These are phyloP conservation scores for Amblyopsis hoosieri DNA, from an alignment of 2,797 vertebrate genomes.

Conservation along the genomic window DNA sequence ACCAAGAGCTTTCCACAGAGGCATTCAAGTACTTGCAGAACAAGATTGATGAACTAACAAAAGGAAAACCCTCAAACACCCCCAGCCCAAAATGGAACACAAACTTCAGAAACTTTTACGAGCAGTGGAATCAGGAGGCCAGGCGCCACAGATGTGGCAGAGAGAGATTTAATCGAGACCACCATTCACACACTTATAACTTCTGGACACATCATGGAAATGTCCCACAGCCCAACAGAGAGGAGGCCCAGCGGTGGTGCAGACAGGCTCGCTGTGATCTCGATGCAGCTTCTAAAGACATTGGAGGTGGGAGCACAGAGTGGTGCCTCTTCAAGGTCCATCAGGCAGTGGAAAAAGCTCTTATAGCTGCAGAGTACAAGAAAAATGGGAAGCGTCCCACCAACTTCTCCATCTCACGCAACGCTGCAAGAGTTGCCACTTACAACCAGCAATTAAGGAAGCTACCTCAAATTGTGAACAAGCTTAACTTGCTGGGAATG, in stretches of 20 bases:
- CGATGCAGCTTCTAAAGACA: conserved; percentile 67
- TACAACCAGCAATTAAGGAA: conserved; percentile 52
- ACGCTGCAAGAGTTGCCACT: conserved; percentile 55
- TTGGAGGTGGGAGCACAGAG: conserved; percentile 63
- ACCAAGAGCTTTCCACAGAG: conserved; percentile 58
- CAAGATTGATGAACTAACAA: conserved; percentile 58
- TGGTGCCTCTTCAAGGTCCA: conserved; percentile 85
- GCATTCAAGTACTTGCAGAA: conserved; percentile 77
- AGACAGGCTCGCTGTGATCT: conserved; percentile 82
- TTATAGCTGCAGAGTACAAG: conserved; percentile 73
- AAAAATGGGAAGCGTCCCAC: conserved; percentile 43
- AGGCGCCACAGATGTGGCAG: conserved; percentile 60
- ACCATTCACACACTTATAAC: conserved; percentile 51
- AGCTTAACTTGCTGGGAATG: conserved; percentile 67
- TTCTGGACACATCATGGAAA: conserved; percentile 73
- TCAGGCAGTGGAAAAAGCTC: conserved; percentile 81
- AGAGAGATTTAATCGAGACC: conserved; percentile 46
- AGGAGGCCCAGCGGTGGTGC: conserved; percentile 79
- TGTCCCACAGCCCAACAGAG: conserved; percentile 64
- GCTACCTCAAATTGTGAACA: conserved; percentile 56
- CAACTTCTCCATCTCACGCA: conserved; percentile 50
- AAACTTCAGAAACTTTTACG: conserved; percentile 55
- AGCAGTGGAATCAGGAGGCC: conserved; percentile 78
- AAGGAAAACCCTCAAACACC: conserved; percentile 17
- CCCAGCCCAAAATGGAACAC: conserved; percentile 6